phyloP scores from a whole-genome alignment of 2,797 vertebrate species.

The Gymnopithys bicolor region DNA sequence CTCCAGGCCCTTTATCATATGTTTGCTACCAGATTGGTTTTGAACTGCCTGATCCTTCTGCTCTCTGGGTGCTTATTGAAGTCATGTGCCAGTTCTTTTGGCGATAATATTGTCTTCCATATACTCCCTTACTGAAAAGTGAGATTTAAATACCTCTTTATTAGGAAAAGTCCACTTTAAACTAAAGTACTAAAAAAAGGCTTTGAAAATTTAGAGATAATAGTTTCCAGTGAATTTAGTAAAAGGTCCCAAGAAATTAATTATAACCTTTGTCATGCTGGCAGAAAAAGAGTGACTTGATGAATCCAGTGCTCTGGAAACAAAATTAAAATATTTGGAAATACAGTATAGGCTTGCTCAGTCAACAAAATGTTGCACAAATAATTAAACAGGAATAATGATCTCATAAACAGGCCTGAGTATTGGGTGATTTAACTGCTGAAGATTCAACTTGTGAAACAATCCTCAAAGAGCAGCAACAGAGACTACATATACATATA shows the following conservation, averaged over 20 bases:
- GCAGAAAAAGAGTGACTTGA: constrained; percentile 4
- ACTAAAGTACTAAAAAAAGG: not conserved
- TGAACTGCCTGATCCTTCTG: not conserved
- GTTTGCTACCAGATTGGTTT: not conserved
- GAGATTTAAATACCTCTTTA: not conserved
- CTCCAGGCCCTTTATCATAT: not conserved
- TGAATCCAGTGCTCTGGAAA: constrained; percentile 3
- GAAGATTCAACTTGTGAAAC: not conserved
- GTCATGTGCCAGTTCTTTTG: not conserved
- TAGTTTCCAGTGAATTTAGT: not conserved
- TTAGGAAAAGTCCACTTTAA: not conserved
- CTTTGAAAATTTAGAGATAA: not conserved
- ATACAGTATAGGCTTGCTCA: not conserved
- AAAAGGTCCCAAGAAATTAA: not conserved
- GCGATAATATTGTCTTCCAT: not conserved
- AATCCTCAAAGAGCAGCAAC: not conserved
- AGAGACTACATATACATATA: not conserved
- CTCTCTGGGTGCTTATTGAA: not conserved
- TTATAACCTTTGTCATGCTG: not conserved
- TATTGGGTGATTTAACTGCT: not conserved
- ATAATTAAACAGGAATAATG: not conserved
- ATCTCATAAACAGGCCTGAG: not conserved
- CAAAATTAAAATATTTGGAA: not conserved
- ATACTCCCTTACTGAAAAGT: not conserved
- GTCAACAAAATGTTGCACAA: not conserved